These are phyloP conservation scores for Mechanitis mazaeus DNA, from an alignment of 2,888 invertebrate genomes.

Conservation along the genomic window DNA sequence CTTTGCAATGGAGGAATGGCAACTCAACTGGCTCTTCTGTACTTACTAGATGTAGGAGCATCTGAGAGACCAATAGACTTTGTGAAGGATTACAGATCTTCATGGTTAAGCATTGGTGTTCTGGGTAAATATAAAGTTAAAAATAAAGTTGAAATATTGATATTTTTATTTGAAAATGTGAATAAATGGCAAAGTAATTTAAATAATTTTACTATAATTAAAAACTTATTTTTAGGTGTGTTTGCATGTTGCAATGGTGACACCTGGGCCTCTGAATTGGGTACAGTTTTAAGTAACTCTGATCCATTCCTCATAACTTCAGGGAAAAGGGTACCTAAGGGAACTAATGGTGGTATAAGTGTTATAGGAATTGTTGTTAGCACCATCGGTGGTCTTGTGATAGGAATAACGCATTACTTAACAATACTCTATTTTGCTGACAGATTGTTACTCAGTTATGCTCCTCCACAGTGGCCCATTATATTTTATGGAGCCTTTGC, in stretches of 20 bases:
- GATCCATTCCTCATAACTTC: slow-evolving; percentile 87
- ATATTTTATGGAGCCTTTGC: slow-evolving; percentile 82
- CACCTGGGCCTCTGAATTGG: slow-evolving; percentile 94
- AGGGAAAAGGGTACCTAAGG: slow-evolving; percentile 85
- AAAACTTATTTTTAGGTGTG: slow-evolving; percentile 70
- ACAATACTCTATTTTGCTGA: slow-evolving; percentile 80
- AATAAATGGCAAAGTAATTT: background rate
- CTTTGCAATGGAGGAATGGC: slow-evolving; percentile 94
- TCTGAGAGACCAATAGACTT: slow-evolving; percentile 89
- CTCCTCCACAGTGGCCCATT: slow-evolving; percentile 88
- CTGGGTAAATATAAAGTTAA: slow-evolving; percentile 71
- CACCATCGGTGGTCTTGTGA: slow-evolving; percentile 80
- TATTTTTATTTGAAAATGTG: too few relatives aligned
- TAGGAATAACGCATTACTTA: slow-evolving; percentile 85
- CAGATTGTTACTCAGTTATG: slow-evolving; percentile 68
- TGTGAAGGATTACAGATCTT: slow-evolving; percentile 82
- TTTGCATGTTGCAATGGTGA: slow-evolving; percentile 91
- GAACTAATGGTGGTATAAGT: slow-evolving; percentile 93
- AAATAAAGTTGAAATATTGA: too few relatives aligned
- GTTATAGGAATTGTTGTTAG: slow-evolving; percentile 75
- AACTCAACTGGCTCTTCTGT: slow-evolving; percentile 84
- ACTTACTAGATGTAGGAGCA: slow-evolving; percentile 86
- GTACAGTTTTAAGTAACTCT: slow-evolving; percentile 81
- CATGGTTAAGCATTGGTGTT: slow-evolving; percentile 88
- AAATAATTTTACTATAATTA: background rate